Conservation (phyloP, 2,888 invertebrate genomes). For the Pelosia muscerda region DNA sequence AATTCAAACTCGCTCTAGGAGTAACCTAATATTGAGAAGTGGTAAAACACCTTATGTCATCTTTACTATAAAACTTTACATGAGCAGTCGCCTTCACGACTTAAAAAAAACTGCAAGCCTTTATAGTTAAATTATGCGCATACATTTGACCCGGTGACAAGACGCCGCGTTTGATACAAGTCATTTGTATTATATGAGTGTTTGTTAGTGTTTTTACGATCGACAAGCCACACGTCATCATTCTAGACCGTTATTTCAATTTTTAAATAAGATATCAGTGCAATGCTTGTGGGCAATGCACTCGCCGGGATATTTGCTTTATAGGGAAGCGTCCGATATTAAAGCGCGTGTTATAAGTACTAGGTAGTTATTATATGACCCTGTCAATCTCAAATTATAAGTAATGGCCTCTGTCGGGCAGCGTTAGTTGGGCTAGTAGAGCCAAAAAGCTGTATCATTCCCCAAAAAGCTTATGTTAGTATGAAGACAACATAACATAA, state of each 20-base stretch:
- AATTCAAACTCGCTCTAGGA: no score
- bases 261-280: slow-evolving; percentile 8
- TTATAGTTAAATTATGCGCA: slow-evolving; percentile 63
- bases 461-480: no score
- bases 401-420: no score
- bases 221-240: background rate
- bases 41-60: slow-evolving; percentile 32
- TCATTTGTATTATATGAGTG: slow-evolving; percentile 14
- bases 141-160: slow-evolving; percentile 56
- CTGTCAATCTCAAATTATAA: no score
- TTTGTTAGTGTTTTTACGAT: slow-evolving; percentile 14
- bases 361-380: no score
- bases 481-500: no score
- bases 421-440: no score
- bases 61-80: slow-evolving; percentile 18
- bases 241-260: slow-evolving; percentile 14
- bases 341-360: no score
- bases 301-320: no score
- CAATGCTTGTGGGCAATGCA: no score
- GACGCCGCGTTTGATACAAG: slow-evolving; percentile 42
- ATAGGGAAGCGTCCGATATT: no score
- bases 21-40: background rate
- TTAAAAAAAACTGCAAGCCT: slow-evolving; percentile 28
- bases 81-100: slow-evolving; percentile 13
- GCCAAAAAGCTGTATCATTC: no score